A percentile compares a stretch with the other conserved stretches of the same genome.
Evolutionary conservation across 1,140 invertebrate species (phyloP).

Genomic region (Ooceraea biroi): DNA sequence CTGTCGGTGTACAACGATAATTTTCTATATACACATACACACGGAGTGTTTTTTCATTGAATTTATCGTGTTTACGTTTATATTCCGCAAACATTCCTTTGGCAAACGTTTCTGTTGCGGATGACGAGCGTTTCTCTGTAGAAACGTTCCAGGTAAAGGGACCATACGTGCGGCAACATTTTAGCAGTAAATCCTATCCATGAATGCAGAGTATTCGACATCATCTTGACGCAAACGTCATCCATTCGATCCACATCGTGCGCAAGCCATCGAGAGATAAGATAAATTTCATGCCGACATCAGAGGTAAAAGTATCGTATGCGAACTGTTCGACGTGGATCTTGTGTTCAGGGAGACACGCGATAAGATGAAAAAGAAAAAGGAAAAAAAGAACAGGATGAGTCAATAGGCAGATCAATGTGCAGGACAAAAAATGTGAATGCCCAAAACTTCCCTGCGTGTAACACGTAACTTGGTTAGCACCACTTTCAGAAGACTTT

Average conservation of each 20-base stretch:
- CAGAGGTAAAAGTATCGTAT: neutral
- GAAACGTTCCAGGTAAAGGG: neutral
- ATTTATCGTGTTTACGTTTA: conserved; percentile 5
- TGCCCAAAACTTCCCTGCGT: too few relatives aligned
- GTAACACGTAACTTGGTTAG: too few relatives aligned
- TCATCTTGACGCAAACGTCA: conserved; percentile 27
- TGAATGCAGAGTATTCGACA: conserved; percentile 8
- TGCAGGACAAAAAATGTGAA: neutral
- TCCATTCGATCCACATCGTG: neutral
- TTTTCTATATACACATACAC: neutral
- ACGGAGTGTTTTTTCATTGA: too few relatives aligned
- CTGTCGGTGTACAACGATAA: neutral
- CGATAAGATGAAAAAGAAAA: neutral
- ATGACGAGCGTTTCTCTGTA: conserved; percentile 16
- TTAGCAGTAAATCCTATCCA: conserved; percentile 29
- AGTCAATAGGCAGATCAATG: neutral
- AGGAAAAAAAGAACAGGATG: neutral
- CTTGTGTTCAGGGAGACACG: conserved; percentile 10
- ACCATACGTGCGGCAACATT: neutral
- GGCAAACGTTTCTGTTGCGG: conserved; percentile 13
- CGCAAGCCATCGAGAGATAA: conserved; percentile 27
- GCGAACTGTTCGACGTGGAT: conserved; percentile 20
- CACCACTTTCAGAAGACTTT: too few relatives aligned
- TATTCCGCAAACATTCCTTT: conserved; percentile 3
- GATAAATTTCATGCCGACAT: conserved; percentile 52